These are phyloP conservation scores for Anguilla japonica DNA, from an alignment of 2,113 vertebrate genomes.

Conservation along the genomic window DNA sequence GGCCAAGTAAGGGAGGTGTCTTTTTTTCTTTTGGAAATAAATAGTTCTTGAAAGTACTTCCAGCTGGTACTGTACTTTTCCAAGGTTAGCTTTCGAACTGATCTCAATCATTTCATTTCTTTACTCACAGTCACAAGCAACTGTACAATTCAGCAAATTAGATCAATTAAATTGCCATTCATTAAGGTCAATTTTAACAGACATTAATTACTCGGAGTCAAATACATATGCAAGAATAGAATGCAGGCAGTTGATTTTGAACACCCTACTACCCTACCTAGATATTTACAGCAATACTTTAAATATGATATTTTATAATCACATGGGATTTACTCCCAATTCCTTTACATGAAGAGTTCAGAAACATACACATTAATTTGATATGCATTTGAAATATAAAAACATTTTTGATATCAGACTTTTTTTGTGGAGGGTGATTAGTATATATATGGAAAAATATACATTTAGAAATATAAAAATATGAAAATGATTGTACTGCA, in stretches of 20 bases:
- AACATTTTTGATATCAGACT: too few relatives aligned
- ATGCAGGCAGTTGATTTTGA: neutral
- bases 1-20: neutral
- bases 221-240: neutral
- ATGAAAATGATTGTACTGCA: too few relatives aligned
- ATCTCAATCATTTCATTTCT: neutral
- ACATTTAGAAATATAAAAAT: too few relatives aligned
- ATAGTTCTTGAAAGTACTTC: slow-evolving; percentile 28
- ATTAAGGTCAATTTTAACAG: neutral
- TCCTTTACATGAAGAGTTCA: too few relatives aligned
- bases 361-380: too few relatives aligned
- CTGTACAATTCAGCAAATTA: slow-evolving; percentile 1
- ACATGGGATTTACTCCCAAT: too few relatives aligned
- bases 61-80: slow-evolving; percentile 29
- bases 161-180: neutral
- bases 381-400: too few relatives aligned
- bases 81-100: neutral
- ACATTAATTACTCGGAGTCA: neutral
- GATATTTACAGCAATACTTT: too few relatives aligned
- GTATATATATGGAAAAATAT: too few relatives aligned
- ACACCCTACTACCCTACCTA: neutral
- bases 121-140: neutral
- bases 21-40: slow-evolving; percentile 27
- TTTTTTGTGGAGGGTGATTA: too few relatives aligned
- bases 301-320: too few relatives aligned